Conservation (phyloP, 2,888 invertebrate species). For the Ethmia dodecea region DNA sequence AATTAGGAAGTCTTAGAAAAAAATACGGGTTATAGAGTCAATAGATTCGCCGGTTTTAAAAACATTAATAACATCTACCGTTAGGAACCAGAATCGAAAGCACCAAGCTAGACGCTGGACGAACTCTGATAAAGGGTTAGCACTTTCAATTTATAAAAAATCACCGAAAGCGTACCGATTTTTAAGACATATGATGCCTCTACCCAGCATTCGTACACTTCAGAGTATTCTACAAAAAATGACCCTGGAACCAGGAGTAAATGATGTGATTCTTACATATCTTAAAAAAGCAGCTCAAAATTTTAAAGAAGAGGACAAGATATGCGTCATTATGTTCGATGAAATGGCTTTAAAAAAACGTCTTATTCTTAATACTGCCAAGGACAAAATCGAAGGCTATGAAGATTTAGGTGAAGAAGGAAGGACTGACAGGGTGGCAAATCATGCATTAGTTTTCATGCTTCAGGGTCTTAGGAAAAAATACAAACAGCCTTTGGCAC, state of each 20-base stretch:
- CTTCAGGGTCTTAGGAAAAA: slow-evolving; percentile 8
- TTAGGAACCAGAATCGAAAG: slow-evolving; percentile 8
- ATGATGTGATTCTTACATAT: background rate
- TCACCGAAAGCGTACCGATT: slow-evolving; percentile 11
- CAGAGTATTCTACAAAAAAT: slow-evolving; percentile 5
- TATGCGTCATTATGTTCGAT: slow-evolving; percentile 9
- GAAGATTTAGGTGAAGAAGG: slow-evolving; percentile 6
- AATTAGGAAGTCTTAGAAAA: background rate
- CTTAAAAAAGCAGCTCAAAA: background rate
- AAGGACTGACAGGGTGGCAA: slow-evolving; percentile 2
- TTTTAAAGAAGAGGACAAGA: background rate
- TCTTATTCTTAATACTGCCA: slow-evolving; percentile 7
- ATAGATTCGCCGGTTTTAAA: background rate
- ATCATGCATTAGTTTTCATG: slow-evolving; percentile 9
- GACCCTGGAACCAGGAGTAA: slow-evolving; percentile 2
- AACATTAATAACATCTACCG: background rate
- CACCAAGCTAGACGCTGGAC: slow-evolving; percentile 9
- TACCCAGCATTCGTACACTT: slow-evolving; percentile 9
- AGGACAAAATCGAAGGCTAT: slow-evolving; percentile 11
- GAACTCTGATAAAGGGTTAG: slow-evolving; percentile 4
- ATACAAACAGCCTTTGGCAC: slow-evolving; percentile 11
- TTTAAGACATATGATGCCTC: slow-evolving; percentile 5
- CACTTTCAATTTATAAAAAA: slow-evolving; percentile 11
- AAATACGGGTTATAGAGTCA: background rate
- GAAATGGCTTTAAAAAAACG: slow-evolving; percentile 13